Evolutionary conservation across 2,113 vertebrate species (phyloP), one percentile per base, ranked within the genome.

Genomic region (Campylomormyrus numenius): DNA sequence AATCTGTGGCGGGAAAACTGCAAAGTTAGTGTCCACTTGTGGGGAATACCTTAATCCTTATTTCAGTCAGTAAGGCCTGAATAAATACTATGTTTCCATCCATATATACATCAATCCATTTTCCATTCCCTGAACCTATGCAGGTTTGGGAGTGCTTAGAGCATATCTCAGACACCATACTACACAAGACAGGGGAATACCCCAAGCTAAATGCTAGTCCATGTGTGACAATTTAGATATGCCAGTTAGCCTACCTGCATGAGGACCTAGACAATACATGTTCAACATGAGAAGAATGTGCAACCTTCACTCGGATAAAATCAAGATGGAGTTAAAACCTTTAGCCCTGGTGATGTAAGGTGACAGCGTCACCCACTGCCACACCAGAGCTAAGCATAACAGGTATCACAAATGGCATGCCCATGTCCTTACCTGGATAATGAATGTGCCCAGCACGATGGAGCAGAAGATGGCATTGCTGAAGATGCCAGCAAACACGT

Each of bases 401-500:
- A 77, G n/a, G 21, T 87, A 24, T 19, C 45, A 70, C 58, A 66
- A 70, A 58, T 49, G 6, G 66, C n/a, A n/a, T 48, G 83, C 19
- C 45, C 45, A 85, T 46, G 35, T 42, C 35, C 31, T 92, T 94
- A 98, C 98, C 97, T 99, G 98, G 88, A 98, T 94, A 90, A 98
- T 5, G 88, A 99, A 97, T 1, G 98, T 99, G 89, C 97, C 98
- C 70, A 98, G 92, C 90, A 99, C 94, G 93, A 99, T 99, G 85
- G 95, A 95, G 94, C 98, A 99, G 95, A 99, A 99, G 94, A 99
- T 99, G 74, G 95, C 94, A 88, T 99, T 99, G 92, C 97, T 98
- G 95, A 97, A 98, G 93, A 99, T 96, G 48, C 98, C 98, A 91
- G 98, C 96, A 91, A 99, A 99, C 84, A 99, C 97, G 8, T 99